A percentile compares a stretch with the other conserved stretches of the same genome.
Evolutionary conservation across 2,797 vertebrate species (phyloP).

Genomic region (Botia almorhae): DNA sequence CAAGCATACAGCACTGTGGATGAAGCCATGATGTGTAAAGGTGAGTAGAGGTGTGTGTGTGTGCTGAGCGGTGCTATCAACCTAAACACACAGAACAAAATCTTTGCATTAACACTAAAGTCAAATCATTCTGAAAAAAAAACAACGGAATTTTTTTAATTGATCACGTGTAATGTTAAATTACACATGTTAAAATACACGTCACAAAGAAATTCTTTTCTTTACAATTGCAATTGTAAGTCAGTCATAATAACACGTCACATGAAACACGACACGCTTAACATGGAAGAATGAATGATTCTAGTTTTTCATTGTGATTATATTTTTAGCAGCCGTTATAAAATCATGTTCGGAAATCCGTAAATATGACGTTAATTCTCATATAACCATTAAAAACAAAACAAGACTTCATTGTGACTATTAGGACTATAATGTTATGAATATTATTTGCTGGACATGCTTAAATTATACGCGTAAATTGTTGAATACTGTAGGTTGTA

Average conservation of each 20-base stretch:
- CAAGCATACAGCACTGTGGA: background rate
- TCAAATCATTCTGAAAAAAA: slow-evolving; percentile 12
- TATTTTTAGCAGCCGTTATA: too few relatives aligned
- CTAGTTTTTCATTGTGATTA: too few relatives aligned
- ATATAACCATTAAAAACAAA: too few relatives aligned
- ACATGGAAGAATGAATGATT: slow-evolving; percentile 24
- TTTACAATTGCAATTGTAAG: slow-evolving; percentile 5
- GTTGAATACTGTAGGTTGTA: background rate
- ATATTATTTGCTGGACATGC: too few relatives aligned
- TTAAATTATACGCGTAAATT: background rate
- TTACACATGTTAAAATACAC: slow-evolving; percentile 13
- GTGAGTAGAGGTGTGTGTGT: too few relatives aligned
- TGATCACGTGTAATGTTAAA: too few relatives aligned
- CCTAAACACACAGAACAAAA: too few relatives aligned
- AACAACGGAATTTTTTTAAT: background rate
- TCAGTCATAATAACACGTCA: slow-evolving; percentile 43
- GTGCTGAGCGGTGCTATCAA: too few relatives aligned
- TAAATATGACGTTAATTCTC: too few relatives aligned
- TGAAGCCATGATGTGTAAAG: background rate
- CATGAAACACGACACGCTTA: slow-evolving; percentile 45
- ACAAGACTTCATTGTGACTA: too few relatives aligned
- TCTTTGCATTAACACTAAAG: background rate
- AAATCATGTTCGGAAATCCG: too few relatives aligned
- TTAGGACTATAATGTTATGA: too few relatives aligned
- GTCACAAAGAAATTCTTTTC: background rate